Base-by-base conservation (phyloP, 2,888 invertebrate species). In the Mythimna ferrago region DNA sequence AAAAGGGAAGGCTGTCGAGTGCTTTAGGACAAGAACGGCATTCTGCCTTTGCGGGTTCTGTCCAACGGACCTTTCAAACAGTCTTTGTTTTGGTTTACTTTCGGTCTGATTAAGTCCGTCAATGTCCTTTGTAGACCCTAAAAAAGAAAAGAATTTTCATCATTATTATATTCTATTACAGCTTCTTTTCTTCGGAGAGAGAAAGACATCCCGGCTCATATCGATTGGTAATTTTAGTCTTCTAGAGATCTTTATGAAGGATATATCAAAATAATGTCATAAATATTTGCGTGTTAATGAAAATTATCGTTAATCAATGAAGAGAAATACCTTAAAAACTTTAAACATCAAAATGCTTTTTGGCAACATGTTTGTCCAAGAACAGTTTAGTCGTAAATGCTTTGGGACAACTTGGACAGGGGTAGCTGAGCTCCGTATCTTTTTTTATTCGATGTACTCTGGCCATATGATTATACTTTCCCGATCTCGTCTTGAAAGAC, bases 351-450 rank as follows among this genome's bases (percentile, higher is more conserved):
- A 94, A 95, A 88, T 97, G 97, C 84, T 96, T 97, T 87, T 95
- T 96, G 35, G 96, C 94, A 81, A 96, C 91, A 86, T 97, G 97
- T 80, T 96, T 96, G 80, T 97, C 97, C 86, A 97, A 88, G 86
- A 96, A 96, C 76, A 96, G 88, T 86, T 97, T 96, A 1, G 96
- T 96, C 2, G 96, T 96, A 82, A 97, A 97, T 6, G 95, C 96
- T 84, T 95, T 96, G 0, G 96, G 94, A 76, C 97, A 97, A 81
- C 93, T 94, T 14, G 94, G 92, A 82, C 97, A 97, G 4, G 94
- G 94, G 71, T 94, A 96, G 70, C 92, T 96, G 69, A 93, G 90
- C 86, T 93, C 97, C 41, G 91, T 92, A 78, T 92, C 94, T 84
- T 93, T 97, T 90, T 93, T 96, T 71, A 93, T 88, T 71, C 93